Conservation (phyloP, 2,888 invertebrate species). For the Melikaiella ostensackeni region DNA sequence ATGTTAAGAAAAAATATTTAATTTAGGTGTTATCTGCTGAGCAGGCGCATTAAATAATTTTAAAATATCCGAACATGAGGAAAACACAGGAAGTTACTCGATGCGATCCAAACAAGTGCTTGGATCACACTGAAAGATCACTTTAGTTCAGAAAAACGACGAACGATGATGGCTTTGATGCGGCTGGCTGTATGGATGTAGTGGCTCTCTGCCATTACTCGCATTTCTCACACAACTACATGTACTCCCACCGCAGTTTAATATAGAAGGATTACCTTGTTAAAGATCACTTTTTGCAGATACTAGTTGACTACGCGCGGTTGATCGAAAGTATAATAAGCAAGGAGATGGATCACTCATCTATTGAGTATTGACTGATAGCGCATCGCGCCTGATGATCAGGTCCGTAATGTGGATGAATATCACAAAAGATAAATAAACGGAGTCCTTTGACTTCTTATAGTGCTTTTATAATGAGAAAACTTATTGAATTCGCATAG, state of each 20-base stretch:
- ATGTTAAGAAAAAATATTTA: not conserved
- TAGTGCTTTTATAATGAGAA: no score
- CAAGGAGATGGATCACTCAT: not conserved
- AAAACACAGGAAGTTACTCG: not conserved
- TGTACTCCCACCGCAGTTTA: slow-evolving; percentile 51
- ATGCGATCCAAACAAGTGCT: not conserved
- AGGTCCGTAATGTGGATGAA: no score
- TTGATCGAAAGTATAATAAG: not conserved
- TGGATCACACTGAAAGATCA: not conserved
- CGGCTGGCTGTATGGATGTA: slow-evolving; percentile 45
- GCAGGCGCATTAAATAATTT: not conserved
- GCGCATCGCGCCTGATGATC: no score
- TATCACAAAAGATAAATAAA: no score
- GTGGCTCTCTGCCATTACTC: slow-evolving; percentile 60
- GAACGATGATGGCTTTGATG: slow-evolving; percentile 6
- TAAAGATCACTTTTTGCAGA: not conserved
- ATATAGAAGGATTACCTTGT: slow-evolving; percentile 37
- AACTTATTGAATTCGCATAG: no score
- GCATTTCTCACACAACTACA: slow-evolving; percentile 64
- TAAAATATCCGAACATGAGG: not conserved
- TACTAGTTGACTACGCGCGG: not conserved
- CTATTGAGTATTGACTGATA: not conserved
- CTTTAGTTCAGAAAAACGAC: not conserved
- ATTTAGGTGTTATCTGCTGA: not conserved
- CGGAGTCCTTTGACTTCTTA: no score